Evolutionary conservation across 1,140 invertebrate species (phyloP), one percentile per base, ranked within the genome.

Genomic region (Sycophila sp.): DNA sequence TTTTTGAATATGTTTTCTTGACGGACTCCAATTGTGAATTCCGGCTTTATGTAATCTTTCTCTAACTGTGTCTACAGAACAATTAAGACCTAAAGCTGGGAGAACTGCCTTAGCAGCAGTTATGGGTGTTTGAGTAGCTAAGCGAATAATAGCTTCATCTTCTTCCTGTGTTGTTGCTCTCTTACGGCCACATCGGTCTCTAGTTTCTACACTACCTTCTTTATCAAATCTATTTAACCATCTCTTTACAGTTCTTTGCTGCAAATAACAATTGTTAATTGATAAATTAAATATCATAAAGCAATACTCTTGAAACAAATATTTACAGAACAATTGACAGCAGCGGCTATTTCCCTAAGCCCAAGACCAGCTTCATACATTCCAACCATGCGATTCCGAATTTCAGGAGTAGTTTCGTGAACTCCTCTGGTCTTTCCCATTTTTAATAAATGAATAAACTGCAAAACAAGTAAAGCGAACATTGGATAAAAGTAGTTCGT

Each of bases 1-100:
- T 64, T 77, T 85, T 68, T 86, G 81, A 73, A 86, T 86, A 47
- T 86, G 83, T 65, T 86, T 86, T 17, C 79, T 78, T 5, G 83
- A 86, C 0, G 84, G 85, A 67, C 83, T 86, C 85, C 85, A 86
- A 49, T 86, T 86, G 59, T 86, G 85, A 53, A 86, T 86, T 47
- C 85, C 85, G 70, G 85, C 85, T 76, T 84, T 86, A 38, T 86
- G 85, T 17, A 86, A 65, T 42, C 85, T 80, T 58, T 86, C 85
- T 38, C 85, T 76, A 51, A 86, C 75, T 0, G 85, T 86, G 53
- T 86, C 85, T 0, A 86, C 85, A 0, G 85, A 86, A 66, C 85
- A 86, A 1, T 79, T 82, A 2, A 86, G 75, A 19, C 85, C 85
- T 8, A 86, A 47, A 5, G 82, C 84, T 17, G 85, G 85, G 30